Evolutionary conservation across 2,113 vertebrate genomes (phyloP), one percentile per base, ranked within the genome.

Genomic region (Elephas maximus): DNA sequence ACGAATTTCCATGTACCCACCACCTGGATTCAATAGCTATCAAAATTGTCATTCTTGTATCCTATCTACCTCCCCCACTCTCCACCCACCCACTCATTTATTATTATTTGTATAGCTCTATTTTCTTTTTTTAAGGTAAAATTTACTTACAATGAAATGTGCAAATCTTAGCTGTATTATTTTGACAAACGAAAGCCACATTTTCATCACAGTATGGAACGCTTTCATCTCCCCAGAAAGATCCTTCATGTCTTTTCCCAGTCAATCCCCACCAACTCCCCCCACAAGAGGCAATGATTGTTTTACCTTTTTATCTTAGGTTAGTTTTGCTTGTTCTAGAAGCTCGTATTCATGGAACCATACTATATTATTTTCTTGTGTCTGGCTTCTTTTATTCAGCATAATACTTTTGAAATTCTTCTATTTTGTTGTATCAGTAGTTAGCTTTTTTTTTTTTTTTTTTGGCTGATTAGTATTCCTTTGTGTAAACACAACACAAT

Each of bases 171-270:
- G 8, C 74, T 88, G 20, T 23, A 80, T 88, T 57, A 57, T 81
- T 93, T 83, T 91, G 89, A 94, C 69, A 96, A 93, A 90, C 23
- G 24, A 95, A 94, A 79, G 24, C 17, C 20, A 83, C 20, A 65
- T 51, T 80, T 44, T 37, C 69, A 48, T 83, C 44, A 76, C 30
- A 93, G 77, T 33, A 7, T 30, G 18, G 69, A 91, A 89, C 51
- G 83, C 15, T 81, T 94, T 44, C 30, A 65, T 57, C 23, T 85
- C 79, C 5, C 89, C 51, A 85, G 24, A 86, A 93, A 93, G 41
- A 83, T 86, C 69, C 17, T n/a, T 93, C 45, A 21, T 45, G 18
- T 15, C 10, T 24, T 11, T 9, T 95, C 30, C 37, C 30, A 85
- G 20, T 37, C 80, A 94, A 88, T 5, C 15, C 17, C 44, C 33